Base-by-base conservation (phyloP, 53 echinoderm and acorn worm species). In the Holothuria leucospilota region DNA sequence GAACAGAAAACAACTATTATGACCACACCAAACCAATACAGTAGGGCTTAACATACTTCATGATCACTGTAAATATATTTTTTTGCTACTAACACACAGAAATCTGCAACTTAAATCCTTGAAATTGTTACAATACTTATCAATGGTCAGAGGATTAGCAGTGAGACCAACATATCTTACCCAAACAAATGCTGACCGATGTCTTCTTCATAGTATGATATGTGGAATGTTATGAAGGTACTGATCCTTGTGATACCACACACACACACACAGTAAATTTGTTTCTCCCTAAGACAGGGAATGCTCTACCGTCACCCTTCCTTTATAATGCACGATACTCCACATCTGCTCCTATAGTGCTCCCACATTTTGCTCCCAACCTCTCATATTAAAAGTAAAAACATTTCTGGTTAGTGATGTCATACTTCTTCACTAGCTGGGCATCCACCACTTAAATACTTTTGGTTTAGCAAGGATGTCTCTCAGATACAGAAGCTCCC, bases 131-230 rank as follows among this genome's bases (percentile, higher is more conserved):
- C 46, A 46, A 46, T 9, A 46, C 11, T 46, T 46, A 11, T 46
- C 46, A 46, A 46, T 9, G 46, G 11, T 46, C 46, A 46, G 8
- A 8, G 0, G 46, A 46, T 46, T 9, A 46, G 18, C 29, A 46
- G 28, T 52, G 81, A 63, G 51, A 53, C 29, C 24, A 81, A 16
- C n/a, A 41, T 15, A 29, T 69, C 94, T 94, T 86, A 94, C 94
- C 94, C 63, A 94, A 79, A 51, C 83, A 86, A 61, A 94, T 94
- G 71, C 86, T 77, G 29, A 91, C 91, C 58, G 91, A 78, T 68
- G 94, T 83, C 78, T 88, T 86, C 75, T 91, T 91, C 94, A 94
- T 94, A 60, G 41, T 86, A 41, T 63, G 26, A 29, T 16, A 18
- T 72, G 39, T 72, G 72, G 72, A 72, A 72, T 72, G 72, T 72